Percentiles rank a stretch among this genome's conserved stretches.
Conservation (phyloP, 1,140 invertebrate species). For the Melipona quadrifasciata region DNA sequence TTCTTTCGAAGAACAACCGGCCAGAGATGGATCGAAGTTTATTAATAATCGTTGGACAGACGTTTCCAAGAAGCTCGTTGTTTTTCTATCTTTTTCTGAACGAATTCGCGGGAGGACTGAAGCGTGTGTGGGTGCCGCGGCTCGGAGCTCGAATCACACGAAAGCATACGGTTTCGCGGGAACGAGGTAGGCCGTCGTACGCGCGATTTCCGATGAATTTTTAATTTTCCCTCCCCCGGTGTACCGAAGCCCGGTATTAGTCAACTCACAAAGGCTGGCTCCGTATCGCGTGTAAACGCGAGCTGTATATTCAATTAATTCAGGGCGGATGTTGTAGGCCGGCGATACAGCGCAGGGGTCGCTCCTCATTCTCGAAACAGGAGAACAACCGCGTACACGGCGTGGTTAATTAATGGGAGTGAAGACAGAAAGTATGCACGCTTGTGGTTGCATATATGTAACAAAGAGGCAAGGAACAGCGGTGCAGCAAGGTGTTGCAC, state of each 20-base stretch:
- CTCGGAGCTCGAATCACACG: not conserved
- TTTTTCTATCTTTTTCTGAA: no score
- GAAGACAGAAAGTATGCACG: constrained; percentile 28
- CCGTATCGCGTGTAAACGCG: constrained; percentile 57
- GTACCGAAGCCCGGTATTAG: not conserved
- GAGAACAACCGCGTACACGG: constrained; percentile 42
- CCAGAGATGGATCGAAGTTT: not conserved
- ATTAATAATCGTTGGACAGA: not conserved
- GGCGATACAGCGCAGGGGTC: constrained; percentile 43
- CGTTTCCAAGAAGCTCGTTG: not conserved
- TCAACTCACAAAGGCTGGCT: constrained; percentile 6
- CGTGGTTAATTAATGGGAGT: constrained; percentile 49
- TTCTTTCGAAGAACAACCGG: not conserved
- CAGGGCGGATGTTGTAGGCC: constrained; percentile 60
- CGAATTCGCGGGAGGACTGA: not conserved
- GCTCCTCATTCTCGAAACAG: constrained; percentile 57
- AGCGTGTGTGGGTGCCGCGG: not conserved
- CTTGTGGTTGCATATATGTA: not conserved
- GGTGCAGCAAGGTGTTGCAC: not conserved
- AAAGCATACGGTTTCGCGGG: constrained; percentile 1
- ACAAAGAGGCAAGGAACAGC: constrained; percentile 21
- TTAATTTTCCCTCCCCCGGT: constrained; percentile 19
- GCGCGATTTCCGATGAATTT: constrained; percentile 39
- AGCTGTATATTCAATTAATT: constrained; percentile 59
- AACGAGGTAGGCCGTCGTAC: not conserved